Base-by-base conservation (phyloP, 2,888 invertebrate species). In the Phania funesta region DNA sequence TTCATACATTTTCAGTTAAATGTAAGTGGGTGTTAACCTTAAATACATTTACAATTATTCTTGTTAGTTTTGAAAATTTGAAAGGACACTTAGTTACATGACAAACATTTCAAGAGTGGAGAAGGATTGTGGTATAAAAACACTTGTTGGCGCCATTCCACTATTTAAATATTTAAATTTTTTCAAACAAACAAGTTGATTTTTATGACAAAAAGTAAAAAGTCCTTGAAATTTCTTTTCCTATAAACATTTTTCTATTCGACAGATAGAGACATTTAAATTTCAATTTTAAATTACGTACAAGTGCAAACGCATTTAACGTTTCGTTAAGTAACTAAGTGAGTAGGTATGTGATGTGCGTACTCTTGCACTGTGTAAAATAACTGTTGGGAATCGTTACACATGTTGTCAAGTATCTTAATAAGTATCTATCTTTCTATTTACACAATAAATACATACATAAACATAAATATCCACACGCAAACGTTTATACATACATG, bases 1-100 rank as follows among this genome's bases (percentile, higher is more conserved):
- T 73, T 80, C 65, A 80, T 76, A 48, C 71, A 50, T 71, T 79
- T 80, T 77, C 24, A 64, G 24, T 74, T 73, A 48, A 46, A 62
- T 67, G 64, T 56, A 80, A 84, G 84, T 85, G 89, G 89, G 88
- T 89, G 88, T 89, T 87, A 89, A 89, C 88, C 86, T 86, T 54
- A 87, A 86, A 85, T 86, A 87, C 86, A 88, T 89, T 88, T 86
- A 86, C 86, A 83, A 76, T 82, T 73, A 67, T 58, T 76, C 52
- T 84, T 85, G 80, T 82, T 62, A 78, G 38, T 38, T 52, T 50
- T 9, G 20, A 1, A 68, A 3, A 48, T n/a, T 13, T 44, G 5
- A 35, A 80, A 80, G 78, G 62, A 78, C 46, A 38, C 20, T 60
- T 41, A 22, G 20, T 48, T 48, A n/a, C 1, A 13, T 9, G 5